Percentiles rank a stretch among this genome's conserved stretches.
phyloP scores from a whole-genome alignment of 2,888 invertebrate species.

The Epinotia demarniana region DNA sequence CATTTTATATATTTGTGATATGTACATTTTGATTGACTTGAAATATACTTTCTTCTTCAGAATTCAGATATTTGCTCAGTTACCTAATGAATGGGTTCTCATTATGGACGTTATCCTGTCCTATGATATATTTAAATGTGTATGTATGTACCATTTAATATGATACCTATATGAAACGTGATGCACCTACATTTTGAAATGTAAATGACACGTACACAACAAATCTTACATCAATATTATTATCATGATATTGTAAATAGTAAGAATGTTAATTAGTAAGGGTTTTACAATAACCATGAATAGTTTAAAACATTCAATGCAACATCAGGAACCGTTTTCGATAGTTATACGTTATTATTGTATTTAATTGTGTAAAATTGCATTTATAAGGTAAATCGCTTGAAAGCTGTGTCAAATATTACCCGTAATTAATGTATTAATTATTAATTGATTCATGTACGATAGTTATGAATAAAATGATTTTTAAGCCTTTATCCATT shows the following conservation, averaged over 20 bases:
- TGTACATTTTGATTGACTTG: background rate
- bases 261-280: constrained; percentile 29
- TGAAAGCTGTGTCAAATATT: constrained; percentile 68
- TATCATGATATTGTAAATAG: background rate
- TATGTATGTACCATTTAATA: too few species aligned
- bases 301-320: constrained; percentile 14
- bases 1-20: constrained; percentile 24
- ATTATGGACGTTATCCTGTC: too few species aligned
- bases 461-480: constrained; percentile 83
- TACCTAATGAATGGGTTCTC: background rate
- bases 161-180: too few species aligned
- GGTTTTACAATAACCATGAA: constrained; percentile 29
- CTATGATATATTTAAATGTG: too few species aligned
- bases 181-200: background rate
- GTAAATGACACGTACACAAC: background rate
- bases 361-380: constrained; percentile 57
- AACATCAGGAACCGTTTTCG: constrained; percentile 30
- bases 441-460: constrained; percentile 77
- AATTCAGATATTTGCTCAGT: background rate
- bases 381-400: constrained; percentile 74
- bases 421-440: constrained; percentile 66
- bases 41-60: constrained; percentile 8
- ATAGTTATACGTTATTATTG: constrained; percentile 50
- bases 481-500: constrained; percentile 74
- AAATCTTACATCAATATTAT: background rate